These are phyloP conservation scores for Pachyuromys duprasi DNA, from an alignment of 2,797 vertebrate genomes.

Conservation along the genomic window DNA sequence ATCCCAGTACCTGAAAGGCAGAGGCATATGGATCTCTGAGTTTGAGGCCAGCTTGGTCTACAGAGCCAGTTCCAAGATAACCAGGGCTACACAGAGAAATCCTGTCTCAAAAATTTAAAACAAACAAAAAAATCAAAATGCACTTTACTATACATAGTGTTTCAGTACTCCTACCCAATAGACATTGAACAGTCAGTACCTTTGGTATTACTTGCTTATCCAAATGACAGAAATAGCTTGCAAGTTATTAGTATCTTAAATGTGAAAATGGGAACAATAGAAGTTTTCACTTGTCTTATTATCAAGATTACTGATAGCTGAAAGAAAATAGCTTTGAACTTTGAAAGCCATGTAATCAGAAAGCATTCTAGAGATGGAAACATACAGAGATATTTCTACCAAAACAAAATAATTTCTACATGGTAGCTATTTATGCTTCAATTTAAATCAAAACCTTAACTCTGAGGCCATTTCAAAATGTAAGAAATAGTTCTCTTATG, in stretches of 20 bases:
- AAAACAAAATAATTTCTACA: conserved; percentile 34
- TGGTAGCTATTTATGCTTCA: conserved; percentile 28
- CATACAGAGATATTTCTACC: conserved; percentile 35
- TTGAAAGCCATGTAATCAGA: conserved; percentile 45
- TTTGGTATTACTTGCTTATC: conserved; percentile 11
- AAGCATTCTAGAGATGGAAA: conserved; percentile 34
- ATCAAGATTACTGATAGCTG: conserved; percentile 10
- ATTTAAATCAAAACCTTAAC: conserved; percentile 55
- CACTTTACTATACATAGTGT: background rate
- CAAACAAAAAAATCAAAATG: background rate
- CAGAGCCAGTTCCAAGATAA: background rate
- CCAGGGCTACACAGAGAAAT: background rate
- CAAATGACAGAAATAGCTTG: conserved; percentile 3
- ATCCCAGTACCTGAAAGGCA: background rate
- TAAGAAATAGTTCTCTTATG: background rate
- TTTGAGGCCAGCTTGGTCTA: background rate
- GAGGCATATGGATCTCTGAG: background rate
- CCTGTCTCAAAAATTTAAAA: background rate
- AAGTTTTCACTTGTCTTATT: background rate
- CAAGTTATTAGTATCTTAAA: conserved; percentile 8
- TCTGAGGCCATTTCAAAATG: conserved; percentile 26
- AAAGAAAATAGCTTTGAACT: conserved; percentile 46
- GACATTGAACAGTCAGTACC: background rate
- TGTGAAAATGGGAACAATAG: conserved; percentile 39
- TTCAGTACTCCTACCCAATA: background rate